Evolutionary conservation across 1,140 invertebrate genomes (phyloP).

Genomic region (Yoshiicerus persimilis): DNA sequence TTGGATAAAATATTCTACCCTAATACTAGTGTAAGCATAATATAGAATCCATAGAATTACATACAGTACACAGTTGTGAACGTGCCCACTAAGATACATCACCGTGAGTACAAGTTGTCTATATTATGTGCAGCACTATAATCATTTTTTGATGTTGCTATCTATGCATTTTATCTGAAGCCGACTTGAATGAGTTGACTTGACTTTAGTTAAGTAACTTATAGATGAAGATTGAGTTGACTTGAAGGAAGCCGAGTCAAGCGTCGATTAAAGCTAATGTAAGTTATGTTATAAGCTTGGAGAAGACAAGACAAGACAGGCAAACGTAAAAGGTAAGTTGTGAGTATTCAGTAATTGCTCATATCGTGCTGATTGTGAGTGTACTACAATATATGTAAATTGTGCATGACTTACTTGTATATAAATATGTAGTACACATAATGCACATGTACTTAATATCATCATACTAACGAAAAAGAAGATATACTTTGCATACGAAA

Average conservation of each 20-base stretch:
- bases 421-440: background rate
- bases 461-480: background rate
- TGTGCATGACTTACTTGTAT: background rate
- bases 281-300: conserved; percentile 3
- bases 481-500: background rate
- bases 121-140: background rate
- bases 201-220: background rate
- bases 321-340: conserved; percentile 11
- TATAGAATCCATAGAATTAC: background rate
- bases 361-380: background rate
- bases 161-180: background rate
- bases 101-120: background rate
- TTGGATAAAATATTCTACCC: no score
- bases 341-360: background rate
- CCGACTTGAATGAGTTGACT: conserved; percentile 11
- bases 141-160: background rate
- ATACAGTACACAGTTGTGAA: background rate
- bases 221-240: conserved; percentile 9
- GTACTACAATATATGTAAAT: background rate
- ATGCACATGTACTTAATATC: background rate
- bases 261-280: conserved; percentile 13
- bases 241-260: conserved; percentile 17
- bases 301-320: background rate
- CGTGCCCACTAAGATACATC: background rate
- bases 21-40: background rate